Evolutionary conservation across 2,113 vertebrate species (phyloP), one percentile per base, ranked within the genome.

Genomic region (Chionodraco myersi): DNA sequence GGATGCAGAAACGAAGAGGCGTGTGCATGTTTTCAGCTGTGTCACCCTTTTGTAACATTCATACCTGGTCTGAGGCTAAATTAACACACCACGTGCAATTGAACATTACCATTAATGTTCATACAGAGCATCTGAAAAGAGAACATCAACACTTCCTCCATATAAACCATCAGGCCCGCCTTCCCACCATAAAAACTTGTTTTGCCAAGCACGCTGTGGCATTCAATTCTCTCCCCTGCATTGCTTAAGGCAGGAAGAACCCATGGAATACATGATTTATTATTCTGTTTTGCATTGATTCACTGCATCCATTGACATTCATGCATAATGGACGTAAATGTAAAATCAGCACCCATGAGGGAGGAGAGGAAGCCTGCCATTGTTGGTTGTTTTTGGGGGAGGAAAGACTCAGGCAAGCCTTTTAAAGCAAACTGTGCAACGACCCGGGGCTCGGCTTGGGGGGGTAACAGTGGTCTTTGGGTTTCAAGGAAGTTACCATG

Each of bases 301-400:
- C 81, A 77, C 74, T 85, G 86, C 85, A 86, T 92, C 77, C 82
- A 89, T 87, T 93, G 86, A 92, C 89, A 93, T 92, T 92, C 88
- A 92, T 87, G 84, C 78, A 92, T 91, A 92, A 93, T 87, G 72
- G 88, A 75, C 70, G 48, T 69, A 82, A 77, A 90, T 90, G 77
- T 86, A 83, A 90, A 91, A 89, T 84, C 73, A 52, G 60, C 34
- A 59, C 77, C 79, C 76, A 21, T 47, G 80, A 72, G 80, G 59
- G 69, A 66, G 52, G 71, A 66, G 68, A 79, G 71, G 67, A 64
- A 65, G 60, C 73, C 77, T 69, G 64, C 53, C 51, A 73, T 85
- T 90, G 75, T 86, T 75, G 56, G 26, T 26, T 73, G 30, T 44
- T 21, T 62, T 58, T 73, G 57, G 13, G 15, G 75, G 13, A 48